Conservation (phyloP, 1,140 invertebrate species). For the Sesamia nonagrioides region DNA sequence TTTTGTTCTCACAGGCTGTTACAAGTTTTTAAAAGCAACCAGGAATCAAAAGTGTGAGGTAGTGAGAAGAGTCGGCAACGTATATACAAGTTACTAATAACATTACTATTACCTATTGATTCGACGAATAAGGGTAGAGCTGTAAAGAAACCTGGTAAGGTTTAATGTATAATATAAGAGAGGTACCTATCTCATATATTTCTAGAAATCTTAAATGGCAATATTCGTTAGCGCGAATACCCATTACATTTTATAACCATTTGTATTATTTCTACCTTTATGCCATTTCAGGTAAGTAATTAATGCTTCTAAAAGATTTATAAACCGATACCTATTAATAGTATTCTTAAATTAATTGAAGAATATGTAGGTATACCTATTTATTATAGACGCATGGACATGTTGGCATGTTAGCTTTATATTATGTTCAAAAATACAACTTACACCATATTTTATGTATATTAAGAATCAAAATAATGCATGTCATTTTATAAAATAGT, state of each 20-base stretch:
- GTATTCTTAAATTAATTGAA: conserved; percentile 43
- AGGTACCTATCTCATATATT: conserved; percentile 8
- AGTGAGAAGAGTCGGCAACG: not conserved
- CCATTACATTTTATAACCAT: conserved; percentile 41
- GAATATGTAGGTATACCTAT: too few relatives aligned
- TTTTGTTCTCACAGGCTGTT: not conserved
- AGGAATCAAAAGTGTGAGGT: conserved; percentile 9
- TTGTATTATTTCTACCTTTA: conserved; percentile 34
- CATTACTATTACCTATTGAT: conserved; percentile 36
- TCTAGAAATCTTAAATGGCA: conserved; percentile 37
- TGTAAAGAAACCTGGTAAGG: conserved; percentile 5
- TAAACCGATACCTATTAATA: conserved; percentile 34
- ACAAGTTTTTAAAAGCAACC: not conserved
- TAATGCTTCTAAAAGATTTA: conserved; percentile 32
- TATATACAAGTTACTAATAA: conserved; percentile 13
- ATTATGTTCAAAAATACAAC: not conserved
- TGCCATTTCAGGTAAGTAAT: conserved; percentile 32
- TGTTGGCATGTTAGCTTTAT: not conserved
- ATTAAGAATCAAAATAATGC: conserved; percentile 10
- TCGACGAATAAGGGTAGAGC: conserved; percentile 25
- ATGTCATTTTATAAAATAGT: conserved; percentile 35
- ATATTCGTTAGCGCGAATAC: conserved; percentile 37
- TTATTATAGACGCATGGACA: not conserved
- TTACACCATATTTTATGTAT: not conserved
- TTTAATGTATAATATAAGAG: too few relatives aligned